Base-by-base conservation (phyloP, 1,140 invertebrate genomes). In the Dufourea novaeangliae region DNA sequence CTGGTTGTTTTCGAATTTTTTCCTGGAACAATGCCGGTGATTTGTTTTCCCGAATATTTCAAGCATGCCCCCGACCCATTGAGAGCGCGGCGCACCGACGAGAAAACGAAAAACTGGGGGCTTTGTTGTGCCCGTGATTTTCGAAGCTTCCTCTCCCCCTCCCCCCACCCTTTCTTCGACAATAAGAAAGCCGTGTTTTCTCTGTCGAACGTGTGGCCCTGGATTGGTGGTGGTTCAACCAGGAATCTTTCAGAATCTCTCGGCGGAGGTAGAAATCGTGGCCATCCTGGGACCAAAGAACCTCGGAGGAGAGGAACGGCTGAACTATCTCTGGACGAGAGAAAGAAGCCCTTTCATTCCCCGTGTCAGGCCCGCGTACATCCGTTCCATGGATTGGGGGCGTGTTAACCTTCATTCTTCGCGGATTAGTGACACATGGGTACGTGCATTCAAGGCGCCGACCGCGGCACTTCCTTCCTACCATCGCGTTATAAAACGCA, bases 351-450 rank as follows among this genome's bases (percentile, higher is more conserved):
- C 46, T 50, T 46, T 50, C n/a, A 50, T 50, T 50, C 46, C 46
- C 5, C 20, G 41, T 50, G 46, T 50, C 46, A 50, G 46, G 46
- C 46, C 46, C 20, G 34, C 20, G 44, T n/a, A n/a, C 46, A 20
- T 50, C n/a, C 20, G 46, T 50, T 50, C 46, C 17, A n/a, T n/a
- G n/a, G 46, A 50, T 50, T 50, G 46, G 46, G 46, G 8, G 46
- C 46, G 46, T 50, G 46, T 50, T 50, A 50, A 50, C 46, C 46
- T 50, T n/a, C 46, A 50, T 50, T 50, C 46, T 50, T n/a, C 46
- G 5, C 46, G 46, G 46, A 50, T 50, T n/a, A 50, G 46, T 50
- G 46, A 50, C 7, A 50, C 46, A 50, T 50, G 46, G 46, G 20
- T 50, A n/a, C 5, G 20, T 17, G 20, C 20, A n/a, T 50, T 50